Percentiles rank a stretch among this genome's conserved stretches.
Evolutionary conservation across 2,888 invertebrate genomes (phyloP).

Genomic region (Lypha dubia): DNA sequence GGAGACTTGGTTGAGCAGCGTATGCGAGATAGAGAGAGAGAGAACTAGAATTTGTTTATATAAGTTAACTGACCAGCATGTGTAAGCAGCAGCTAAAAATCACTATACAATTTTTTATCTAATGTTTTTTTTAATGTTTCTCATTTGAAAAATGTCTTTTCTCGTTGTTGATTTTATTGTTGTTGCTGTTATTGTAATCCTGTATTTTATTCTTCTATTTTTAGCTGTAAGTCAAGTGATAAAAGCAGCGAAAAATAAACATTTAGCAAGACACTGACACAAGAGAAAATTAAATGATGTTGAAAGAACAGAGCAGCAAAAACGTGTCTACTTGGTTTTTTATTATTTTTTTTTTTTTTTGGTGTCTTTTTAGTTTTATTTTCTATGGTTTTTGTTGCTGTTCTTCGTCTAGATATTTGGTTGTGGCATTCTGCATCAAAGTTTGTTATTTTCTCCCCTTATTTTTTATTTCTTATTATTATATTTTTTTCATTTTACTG

Average conservation of each 20-base stretch:
- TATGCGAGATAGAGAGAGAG: neutral
- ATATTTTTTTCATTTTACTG: constrained; percentile 51
- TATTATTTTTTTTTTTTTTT: no score
- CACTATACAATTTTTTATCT: constrained; percentile 46
- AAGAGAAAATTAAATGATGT: constrained; percentile 66
- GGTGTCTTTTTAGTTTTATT: neutral
- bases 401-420: neutral
- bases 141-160: constrained; percentile 52
- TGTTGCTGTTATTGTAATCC: constrained; percentile 21
- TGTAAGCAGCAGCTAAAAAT: constrained; percentile 33
- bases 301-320: constrained; percentile 47
- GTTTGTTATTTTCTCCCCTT: neutral
- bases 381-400: constrained; percentile 1
- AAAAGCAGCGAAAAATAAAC: constrained; percentile 45
- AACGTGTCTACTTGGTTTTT: constrained; percentile 63
- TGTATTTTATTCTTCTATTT: constrained; percentile 33
- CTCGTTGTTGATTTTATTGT: no score
- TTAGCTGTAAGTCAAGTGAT: constrained; percentile 58
- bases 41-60: neutral
- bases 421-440: neutral
- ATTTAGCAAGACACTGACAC: constrained; percentile 43
- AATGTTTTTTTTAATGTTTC: constrained; percentile 22
- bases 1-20: neutral
- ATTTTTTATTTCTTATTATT: no score
- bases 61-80: constrained; percentile 1